Base-by-base conservation (phyloP, 2,888 invertebrate genomes). In the Conops quadrifasciatus region DNA sequence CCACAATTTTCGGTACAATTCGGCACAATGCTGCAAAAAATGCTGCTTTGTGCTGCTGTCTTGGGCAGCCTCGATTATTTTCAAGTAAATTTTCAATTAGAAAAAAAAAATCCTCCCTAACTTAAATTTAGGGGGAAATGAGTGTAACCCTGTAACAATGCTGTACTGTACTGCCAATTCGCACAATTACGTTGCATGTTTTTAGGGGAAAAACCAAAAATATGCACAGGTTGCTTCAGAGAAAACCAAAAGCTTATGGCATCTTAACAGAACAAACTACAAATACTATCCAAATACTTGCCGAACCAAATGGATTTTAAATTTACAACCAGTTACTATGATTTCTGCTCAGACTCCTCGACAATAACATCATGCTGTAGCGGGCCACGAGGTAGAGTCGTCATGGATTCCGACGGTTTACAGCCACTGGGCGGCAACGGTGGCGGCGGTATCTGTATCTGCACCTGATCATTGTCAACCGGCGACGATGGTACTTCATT, bases 321-420 rank as follows among this genome's bases (percentile, higher is more conserved):
- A 26, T 26, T 26, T 24, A 13, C 26, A n/a, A 59, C 21, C 9
- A 24, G 36, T 59, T 74, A 74, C 71, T 75, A 77, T 36, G 9
- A 36, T 72, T 80, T 78, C 69, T 78, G 78, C 67, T 80, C 79
- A 56, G 77, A 77, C 62, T 76, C 76, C 71, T 81, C 80, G 67
- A 80, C 75, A 71, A 80, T 80, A 63, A 79, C 79, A 72, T 81
- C 80, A 67, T 80, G 79, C 68, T 78, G 79, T 64, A 78, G 72
- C 60, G 71, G 71, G 59, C 66, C 67, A 64, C 73, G 26, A 9
- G 19, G 3, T 47, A 28, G 7, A 2, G 51, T n/a, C 49, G 51
- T 43, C 9, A 28, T 1, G 1, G 63, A 24, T n/a, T 53, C 45
- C 2, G n/a, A 4, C 13, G 64, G 56, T 73, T 76, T 71, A 71